These are phyloP conservation scores for Shinisaurus crocodilurus DNA, from an alignment of 2,113 vertebrate species.

Conservation along the genomic window DNA sequence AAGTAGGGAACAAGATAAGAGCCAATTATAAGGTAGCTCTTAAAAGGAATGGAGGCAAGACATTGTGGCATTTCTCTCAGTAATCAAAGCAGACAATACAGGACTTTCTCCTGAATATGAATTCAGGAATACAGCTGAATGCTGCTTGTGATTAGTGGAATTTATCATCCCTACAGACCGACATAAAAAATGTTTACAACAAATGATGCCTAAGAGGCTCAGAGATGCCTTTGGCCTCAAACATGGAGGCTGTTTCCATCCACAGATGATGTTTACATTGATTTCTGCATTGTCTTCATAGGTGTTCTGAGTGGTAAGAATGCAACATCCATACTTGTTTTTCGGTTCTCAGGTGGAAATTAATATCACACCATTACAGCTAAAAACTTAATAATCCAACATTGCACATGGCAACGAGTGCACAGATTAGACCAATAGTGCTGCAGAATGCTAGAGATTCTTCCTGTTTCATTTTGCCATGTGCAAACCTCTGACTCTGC, in stretches of 20 bases:
- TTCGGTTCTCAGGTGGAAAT: not conserved
- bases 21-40: not conserved
- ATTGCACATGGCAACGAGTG: too few species aligned
- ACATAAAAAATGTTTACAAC: not conserved
- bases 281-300: not conserved
- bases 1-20: not conserved
- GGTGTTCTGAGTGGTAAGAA: not conserved
- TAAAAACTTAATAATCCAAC: too few species aligned
- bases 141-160: not conserved
- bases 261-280: not conserved
- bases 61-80: not conserved
- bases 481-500: not conserved
- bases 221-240: not conserved
- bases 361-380: not conserved
- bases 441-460: too few species aligned
- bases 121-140: not conserved
- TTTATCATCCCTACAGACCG: not conserved
- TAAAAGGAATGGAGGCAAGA: not conserved
- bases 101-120: not conserved
- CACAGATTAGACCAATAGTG: too few species aligned
- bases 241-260: not conserved
- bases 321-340: not conserved
- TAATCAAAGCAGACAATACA: conserved; percentile 19
- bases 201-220: not conserved
- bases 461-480: not conserved